phyloP scores from a whole-genome alignment of 2,797 vertebrate genomes.

The Sandelia bainsii region DNA sequence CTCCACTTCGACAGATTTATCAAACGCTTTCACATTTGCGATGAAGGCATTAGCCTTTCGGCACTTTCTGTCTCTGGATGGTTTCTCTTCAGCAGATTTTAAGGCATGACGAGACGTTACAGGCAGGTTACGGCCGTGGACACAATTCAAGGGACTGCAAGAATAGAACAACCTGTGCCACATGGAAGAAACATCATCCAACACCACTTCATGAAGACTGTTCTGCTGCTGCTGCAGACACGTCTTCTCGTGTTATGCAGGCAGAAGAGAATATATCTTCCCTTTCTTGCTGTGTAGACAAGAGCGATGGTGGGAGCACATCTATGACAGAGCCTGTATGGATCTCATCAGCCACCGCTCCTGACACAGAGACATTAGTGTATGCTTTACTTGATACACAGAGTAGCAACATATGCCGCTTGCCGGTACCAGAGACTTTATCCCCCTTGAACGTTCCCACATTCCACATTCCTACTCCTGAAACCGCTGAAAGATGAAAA shows the following conservation, averaged over 20 bases:
- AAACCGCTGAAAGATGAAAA: background rate
- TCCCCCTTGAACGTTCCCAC: background rate
- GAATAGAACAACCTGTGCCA: background rate
- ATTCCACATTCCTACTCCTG: constrained; percentile 1
- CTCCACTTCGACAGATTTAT: too few species aligned
- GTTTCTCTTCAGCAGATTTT: too few species aligned
- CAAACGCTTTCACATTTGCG: too few species aligned
- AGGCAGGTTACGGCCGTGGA: too few species aligned
- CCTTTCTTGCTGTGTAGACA: background rate
- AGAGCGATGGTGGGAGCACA: constrained; percentile 25
- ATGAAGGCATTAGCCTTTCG: too few species aligned
- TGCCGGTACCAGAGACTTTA: constrained; percentile 29
- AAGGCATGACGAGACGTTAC: too few species aligned
- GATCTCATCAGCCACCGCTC: constrained; percentile 20
- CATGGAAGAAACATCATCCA: constrained; percentile 10
- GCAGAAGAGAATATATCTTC: constrained; percentile 4
- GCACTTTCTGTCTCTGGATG: too few species aligned
- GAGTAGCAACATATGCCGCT: constrained; percentile 30
- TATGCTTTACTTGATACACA: constrained; percentile 35
- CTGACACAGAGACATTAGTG: constrained; percentile 18
- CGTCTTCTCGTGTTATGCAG: constrained; percentile 1
- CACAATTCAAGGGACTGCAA: constrained; percentile 11
- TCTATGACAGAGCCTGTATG: constrained; percentile 45
- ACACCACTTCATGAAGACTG: constrained; percentile 3
- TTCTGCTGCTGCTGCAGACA: background rate